Evolutionary conservation across 2,113 vertebrate genomes (phyloP).

Genomic region (Anser brachyrhynchus): DNA sequence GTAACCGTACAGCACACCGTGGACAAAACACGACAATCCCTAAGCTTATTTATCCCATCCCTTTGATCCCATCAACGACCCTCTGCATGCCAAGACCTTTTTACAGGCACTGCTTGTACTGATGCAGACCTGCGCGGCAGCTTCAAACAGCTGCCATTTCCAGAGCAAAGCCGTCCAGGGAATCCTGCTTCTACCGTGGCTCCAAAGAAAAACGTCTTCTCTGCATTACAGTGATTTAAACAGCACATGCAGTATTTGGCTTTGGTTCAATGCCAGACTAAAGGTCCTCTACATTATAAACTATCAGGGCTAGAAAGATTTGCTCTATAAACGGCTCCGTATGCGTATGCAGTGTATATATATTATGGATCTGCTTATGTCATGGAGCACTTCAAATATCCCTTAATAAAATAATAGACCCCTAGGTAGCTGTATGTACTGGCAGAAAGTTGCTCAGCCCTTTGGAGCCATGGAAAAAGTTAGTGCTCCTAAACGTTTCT

Average conservation of each 20-base stretch:
- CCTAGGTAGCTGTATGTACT: conserved; percentile 33
- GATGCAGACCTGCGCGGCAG: rapidly evolving
- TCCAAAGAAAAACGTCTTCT: background rate
- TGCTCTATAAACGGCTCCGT: conserved; percentile 23
- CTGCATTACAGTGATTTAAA: background rate
- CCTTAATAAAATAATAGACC: conserved; percentile 58
- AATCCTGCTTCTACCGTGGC: background rate
- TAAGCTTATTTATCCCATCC: background rate
- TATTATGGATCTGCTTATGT: conserved; percentile 24
- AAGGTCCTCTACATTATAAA: conserved; percentile 30
- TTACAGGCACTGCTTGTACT: background rate
- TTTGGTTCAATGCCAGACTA: background rate
- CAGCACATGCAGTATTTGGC: background rate
- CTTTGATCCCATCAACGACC: background rate
- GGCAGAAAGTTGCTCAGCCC: conserved; percentile 19
- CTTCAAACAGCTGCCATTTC: background rate
- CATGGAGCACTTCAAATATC: conserved; percentile 45
- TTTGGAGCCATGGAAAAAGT: conserved; percentile 47
- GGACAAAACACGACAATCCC: background rate
- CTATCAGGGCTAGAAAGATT: background rate
- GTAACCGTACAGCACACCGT: background rate
- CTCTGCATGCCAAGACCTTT: background rate
- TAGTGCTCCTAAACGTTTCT: background rate
- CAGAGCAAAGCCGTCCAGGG: background rate
- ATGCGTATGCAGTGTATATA: background rate